Evolutionary conservation across 2,888 invertebrate genomes (phyloP), one percentile per base, ranked within the genome.

Genomic region (Phorcus lineatus): DNA sequence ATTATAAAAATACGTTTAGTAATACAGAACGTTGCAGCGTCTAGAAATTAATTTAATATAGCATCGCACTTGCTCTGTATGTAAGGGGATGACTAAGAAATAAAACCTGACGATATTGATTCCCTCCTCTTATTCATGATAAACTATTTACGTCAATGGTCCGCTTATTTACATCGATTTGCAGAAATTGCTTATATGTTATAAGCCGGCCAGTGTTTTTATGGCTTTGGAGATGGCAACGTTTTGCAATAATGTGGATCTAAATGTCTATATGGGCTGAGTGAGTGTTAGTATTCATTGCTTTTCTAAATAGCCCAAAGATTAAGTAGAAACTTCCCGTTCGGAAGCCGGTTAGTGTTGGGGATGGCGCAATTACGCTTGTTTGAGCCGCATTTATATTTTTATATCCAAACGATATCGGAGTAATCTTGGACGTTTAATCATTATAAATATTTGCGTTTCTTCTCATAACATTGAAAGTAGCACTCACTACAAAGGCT

Each of bases 381-480:
- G 62, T 62, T 62, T 28, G 28, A 24, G 28, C 62, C 62, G 17
- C 62, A 62, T 22, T 57, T 62, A 62, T 62, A 62, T 28, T 62
- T 62, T 62, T 62, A 62, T 62, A 62, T 28, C 62, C 62, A 2
- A 7, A 28, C 62, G 13, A 62, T 62, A 62, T 62, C 24, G 9
- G 28, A 24, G 24, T 28, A 13, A 62, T 62, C 62, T 62, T 28
- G 62, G 28, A 62, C 62, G n/a, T 62, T 62, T 62, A 62, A 62
- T 62, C 62, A 62, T 62, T 28, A 62, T 62, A 62, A 62, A 62
- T 62, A 62, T 62, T 62, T 62, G 62, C n/a, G 62, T 24, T 22
- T 62, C 24, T 24, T 28, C 62, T n/a, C 24, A 62, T 62, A 24
- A 62, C 28, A 28, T 28, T 24, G 62, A 62, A 57, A 62, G 62